These are phyloP conservation scores for Paralichthys olivaceus DNA, from an alignment of 2,113 vertebrate species.

Conservation along the genomic window DNA sequence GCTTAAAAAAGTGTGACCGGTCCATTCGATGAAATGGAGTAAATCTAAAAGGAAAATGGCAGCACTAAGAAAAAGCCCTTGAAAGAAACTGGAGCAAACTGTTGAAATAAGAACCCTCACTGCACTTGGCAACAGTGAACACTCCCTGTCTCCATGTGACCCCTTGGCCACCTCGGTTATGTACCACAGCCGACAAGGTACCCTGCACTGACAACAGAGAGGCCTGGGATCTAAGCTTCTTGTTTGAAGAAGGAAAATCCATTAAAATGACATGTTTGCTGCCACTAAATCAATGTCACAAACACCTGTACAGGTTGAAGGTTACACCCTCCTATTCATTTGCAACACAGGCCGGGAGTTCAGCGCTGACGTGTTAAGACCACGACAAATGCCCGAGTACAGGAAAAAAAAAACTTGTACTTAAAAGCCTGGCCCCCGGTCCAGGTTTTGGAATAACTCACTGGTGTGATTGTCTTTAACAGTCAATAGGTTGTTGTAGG, in stretches of 20 bases:
- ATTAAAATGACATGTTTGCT: constrained; percentile 25
- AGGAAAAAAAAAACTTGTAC: not conserved
- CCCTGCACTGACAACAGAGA: constrained; percentile 6
- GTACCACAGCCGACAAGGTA: not conserved
- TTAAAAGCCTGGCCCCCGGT: not conserved
- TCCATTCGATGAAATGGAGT: too few relatives aligned
- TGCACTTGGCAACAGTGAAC: not conserved
- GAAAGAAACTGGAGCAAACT: not conserved
- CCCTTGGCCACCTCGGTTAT: constrained; percentile 6
- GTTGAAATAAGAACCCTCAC: not conserved
- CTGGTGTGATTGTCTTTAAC: constrained; percentile 72
- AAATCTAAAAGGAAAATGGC: not conserved
- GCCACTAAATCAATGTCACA: constrained; percentile 27
- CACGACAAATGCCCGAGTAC: constrained; percentile 23
- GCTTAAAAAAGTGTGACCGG: not conserved
- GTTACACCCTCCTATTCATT: constrained; percentile 3
- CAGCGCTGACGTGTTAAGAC: constrained; percentile 12
- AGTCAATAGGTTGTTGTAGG: constrained; percentile 48
- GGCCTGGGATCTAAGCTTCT: not conserved
- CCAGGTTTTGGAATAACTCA: constrained; percentile 61
- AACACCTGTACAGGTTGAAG: constrained; percentile 28
- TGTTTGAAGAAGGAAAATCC: constrained; percentile 14
- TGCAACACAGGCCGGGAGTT: not conserved
- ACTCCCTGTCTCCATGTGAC: not conserved
- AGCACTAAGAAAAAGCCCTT: not conserved